These are phyloP conservation scores for Poeciliopsis retropinna DNA, from an alignment of 2,113 vertebrate species.

Conservation along the genomic window DNA sequence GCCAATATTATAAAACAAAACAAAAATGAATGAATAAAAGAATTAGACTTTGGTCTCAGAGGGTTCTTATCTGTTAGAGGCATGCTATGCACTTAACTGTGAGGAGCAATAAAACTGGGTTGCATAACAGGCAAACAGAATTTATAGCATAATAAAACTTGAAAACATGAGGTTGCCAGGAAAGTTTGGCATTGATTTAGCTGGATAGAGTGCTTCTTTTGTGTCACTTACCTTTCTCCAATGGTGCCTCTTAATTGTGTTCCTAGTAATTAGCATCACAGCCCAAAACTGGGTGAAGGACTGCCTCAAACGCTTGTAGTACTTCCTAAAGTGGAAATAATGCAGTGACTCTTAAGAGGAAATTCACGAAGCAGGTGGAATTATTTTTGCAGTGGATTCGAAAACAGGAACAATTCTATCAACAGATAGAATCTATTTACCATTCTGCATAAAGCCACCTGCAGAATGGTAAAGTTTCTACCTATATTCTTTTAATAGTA, in stretches of 20 bases:
- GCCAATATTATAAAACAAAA: too few relatives aligned
- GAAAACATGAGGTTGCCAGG: conserved; percentile 29
- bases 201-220: not conserved
- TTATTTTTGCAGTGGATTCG: too few relatives aligned
- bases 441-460: too few relatives aligned
- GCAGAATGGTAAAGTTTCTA: too few relatives aligned
- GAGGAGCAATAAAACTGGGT: not conserved
- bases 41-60: not conserved
- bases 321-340: conserved; percentile 74
- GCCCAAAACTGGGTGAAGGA: conserved; percentile 84
- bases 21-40: not conserved
- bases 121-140: not conserved
- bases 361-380: too few relatives aligned
- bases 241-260: conserved; percentile 75
- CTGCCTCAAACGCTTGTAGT: conserved; percentile 83
- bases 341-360: conserved; percentile 8
- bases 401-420: too few relatives aligned
- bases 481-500: too few relatives aligned
- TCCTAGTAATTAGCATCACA: conserved; percentile 81
- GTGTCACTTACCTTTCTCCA: conserved; percentile 74
- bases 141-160: conserved; percentile 54
- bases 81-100: too few relatives aligned
- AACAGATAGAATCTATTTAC: too few relatives aligned
- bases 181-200: not conserved
- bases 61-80: not conserved